Percentiles rank a stretch among this genome's conserved stretches.
These are phyloP conservation scores for Digitonthophagus gazella DNA, from an alignment of 2,888 invertebrate genomes.

Conservation along the genomic window DNA sequence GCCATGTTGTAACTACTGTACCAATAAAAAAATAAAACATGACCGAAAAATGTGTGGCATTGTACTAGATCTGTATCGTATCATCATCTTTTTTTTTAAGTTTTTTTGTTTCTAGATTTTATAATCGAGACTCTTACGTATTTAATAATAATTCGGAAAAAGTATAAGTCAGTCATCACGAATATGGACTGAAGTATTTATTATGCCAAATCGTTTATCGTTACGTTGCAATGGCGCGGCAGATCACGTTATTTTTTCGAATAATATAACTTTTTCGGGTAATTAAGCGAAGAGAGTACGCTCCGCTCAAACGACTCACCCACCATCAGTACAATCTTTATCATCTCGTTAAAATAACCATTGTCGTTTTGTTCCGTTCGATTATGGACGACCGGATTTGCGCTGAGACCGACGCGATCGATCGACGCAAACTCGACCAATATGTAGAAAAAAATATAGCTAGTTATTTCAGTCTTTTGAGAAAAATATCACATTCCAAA, in stretches of 20 bases:
- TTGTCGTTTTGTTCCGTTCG: background rate
- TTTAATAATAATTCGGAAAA: constrained; percentile 32
- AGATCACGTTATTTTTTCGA: constrained; percentile 47
- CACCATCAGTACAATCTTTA: constrained; percentile 7
- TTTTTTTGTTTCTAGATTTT: constrained; percentile 30
- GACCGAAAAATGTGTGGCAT: constrained; percentile 35
- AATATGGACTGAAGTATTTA: constrained; percentile 32
- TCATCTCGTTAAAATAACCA: constrained; percentile 20
- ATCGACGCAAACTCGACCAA: constrained; percentile 29
- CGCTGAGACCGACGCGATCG: constrained; percentile 27
- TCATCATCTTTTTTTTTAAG: constrained; percentile 9
- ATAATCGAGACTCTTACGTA: constrained; percentile 31
- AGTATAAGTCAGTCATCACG: constrained; percentile 32
- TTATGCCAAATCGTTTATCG: constrained; percentile 38
- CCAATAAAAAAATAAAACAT: constrained; percentile 38
- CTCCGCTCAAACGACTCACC: constrained; percentile 33
- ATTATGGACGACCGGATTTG: constrained; percentile 25
- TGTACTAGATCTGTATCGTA: constrained; percentile 30
- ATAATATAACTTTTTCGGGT: constrained; percentile 49
- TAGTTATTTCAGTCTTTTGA: constrained; percentile 55
- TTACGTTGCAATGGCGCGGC: constrained; percentile 48
- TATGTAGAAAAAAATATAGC: constrained; percentile 48
- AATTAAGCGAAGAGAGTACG: constrained; percentile 48
- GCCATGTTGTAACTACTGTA: constrained; percentile 38
- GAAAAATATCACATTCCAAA: constrained; percentile 55